A percentile compares a stretch with the other conserved stretches of the same genome.
Evolutionary conservation across 37 sponge, comb jelly and placozoan species (phyloP).

Genomic region (Oopsacas minuta): DNA sequence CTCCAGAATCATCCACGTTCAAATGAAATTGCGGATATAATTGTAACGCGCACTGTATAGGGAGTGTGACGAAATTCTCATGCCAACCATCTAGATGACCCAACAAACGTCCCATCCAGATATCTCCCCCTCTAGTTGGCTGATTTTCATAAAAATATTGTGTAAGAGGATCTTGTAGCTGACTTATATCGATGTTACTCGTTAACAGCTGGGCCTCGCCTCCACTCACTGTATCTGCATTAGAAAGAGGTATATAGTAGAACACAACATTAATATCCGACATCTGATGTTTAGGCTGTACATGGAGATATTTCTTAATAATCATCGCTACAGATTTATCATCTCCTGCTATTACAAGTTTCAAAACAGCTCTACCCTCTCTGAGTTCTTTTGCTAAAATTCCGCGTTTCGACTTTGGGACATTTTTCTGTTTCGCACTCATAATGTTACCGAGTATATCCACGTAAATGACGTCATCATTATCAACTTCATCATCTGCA

Average conservation of each 20-base stretch:
- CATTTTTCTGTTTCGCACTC: background rate
- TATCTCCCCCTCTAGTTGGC: background rate
- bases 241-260: background rate
- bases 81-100: background rate
- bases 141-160: background rate
- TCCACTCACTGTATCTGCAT: background rate
- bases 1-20: background rate
- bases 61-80: background rate
- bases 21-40: background rate
- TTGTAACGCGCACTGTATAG: background rate
- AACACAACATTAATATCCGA: background rate
- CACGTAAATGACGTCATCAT: conserved; percentile 5
- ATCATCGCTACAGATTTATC: conserved; percentile 7
- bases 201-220: background rate
- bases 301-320: background rate
- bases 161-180: background rate
- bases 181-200: background rate
- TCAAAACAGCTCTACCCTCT: background rate
- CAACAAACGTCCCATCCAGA: conserved; percentile 6
- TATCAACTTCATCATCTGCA: background rate
- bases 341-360: conserved; percentile 8
- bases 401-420: background rate
- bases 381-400: background rate
- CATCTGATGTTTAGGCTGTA: background rate
- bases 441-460: background rate